A percentile compares a stretch with the other conserved stretches of the same genome.
phyloP scores from a whole-genome alignment of 2,888 invertebrate species.

The Heliothis peltigera region DNA sequence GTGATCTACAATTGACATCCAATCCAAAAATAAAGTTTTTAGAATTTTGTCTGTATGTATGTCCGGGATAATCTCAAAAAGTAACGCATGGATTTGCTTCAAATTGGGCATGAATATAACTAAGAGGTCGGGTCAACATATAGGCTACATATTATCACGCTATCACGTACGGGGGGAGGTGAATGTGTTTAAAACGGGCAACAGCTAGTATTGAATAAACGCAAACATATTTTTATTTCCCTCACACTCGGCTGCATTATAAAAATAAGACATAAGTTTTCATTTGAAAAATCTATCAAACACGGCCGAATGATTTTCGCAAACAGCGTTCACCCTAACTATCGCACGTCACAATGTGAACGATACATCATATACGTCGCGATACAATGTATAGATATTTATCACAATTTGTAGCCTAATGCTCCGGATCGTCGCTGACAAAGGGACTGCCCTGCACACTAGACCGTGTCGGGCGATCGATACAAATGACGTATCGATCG shows the following conservation, averaged over 20 bases:
- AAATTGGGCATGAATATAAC: no score
- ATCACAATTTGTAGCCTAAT: slow-evolving; percentile 79
- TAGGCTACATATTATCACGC: no score
- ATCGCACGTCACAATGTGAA: slow-evolving; percentile 55
- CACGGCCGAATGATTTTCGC: slow-evolving; percentile 56
- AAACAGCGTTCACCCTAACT: slow-evolving; percentile 59
- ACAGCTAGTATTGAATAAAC: slow-evolving; percentile 23
- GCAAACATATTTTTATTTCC: slow-evolving; percentile 28
- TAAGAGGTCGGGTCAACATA: no score
- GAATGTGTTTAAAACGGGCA: no score
- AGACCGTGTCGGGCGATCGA: slow-evolving; percentile 66
- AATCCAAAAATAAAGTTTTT: no score
- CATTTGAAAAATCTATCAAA: slow-evolving; percentile 59
- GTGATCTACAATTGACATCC: no score
- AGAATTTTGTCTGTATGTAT: no score
- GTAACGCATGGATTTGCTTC: no score
- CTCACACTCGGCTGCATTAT: slow-evolving; percentile 15
- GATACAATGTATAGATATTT: slow-evolving; percentile 68
- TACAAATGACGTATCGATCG: slow-evolving; percentile 60
- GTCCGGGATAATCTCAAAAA: no score
- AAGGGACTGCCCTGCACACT: slow-evolving; percentile 68
- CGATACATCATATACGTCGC: slow-evolving; percentile 64
- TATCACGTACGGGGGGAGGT: no score
- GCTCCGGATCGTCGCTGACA: slow-evolving; percentile 72
- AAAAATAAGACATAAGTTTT: slow-evolving; percentile 46